A percentile compares a stretch with the other conserved stretches of the same genome.
phyloP scores from a whole-genome alignment of 2,888 invertebrate species.

The Ligdia adustata region DNA sequence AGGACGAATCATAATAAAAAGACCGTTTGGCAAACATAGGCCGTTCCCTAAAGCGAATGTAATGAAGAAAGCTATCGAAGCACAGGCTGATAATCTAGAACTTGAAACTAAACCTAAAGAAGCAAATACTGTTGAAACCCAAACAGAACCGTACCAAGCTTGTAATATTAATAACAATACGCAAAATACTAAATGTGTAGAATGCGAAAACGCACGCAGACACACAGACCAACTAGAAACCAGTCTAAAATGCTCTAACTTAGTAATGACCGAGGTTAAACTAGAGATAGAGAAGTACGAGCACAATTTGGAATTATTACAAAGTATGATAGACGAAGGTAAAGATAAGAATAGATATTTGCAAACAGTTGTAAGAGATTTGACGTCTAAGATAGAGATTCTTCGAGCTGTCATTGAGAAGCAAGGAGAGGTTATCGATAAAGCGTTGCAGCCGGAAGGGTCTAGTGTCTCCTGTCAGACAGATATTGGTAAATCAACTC shows the following conservation, averaged over 20 bases:
- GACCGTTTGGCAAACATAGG: slow-evolving; percentile 8
- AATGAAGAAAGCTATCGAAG: slow-evolving; percentile 10
- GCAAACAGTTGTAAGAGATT: slow-evolving; percentile 47
- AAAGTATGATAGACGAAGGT: slow-evolving; percentile 53
- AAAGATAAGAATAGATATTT: slow-evolving; percentile 53
- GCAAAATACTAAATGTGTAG: slow-evolving; percentile 47
- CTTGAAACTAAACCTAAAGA: neutral
- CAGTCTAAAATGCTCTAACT: slow-evolving; percentile 46
- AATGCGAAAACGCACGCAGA: slow-evolving; percentile 53
- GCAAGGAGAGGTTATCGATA: slow-evolving; percentile 50
- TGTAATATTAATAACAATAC: slow-evolving; percentile 49
- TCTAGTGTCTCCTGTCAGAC: slow-evolving; percentile 53
- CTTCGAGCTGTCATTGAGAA: slow-evolving; percentile 53
- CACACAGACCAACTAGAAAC: slow-evolving; percentile 54
- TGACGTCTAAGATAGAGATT: slow-evolving; percentile 51
- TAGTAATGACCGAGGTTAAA: slow-evolving; percentile 50
- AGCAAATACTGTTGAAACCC: slow-evolving; percentile 14
- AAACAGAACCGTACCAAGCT: slow-evolving; percentile 17
- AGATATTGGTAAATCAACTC: slow-evolving; percentile 43
- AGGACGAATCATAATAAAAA: slow-evolving; percentile 16
- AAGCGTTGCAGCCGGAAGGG: slow-evolving; percentile 44
- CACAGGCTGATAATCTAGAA: slow-evolving; percentile 18
- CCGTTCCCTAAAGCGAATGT: slow-evolving; percentile 12
- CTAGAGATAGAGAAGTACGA: slow-evolving; percentile 57
- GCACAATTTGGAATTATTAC: slow-evolving; percentile 53